These are phyloP conservation scores for Ganaspis brasiliensis DNA, from an alignment of 2,888 invertebrate species.

Conservation along the genomic window DNA sequence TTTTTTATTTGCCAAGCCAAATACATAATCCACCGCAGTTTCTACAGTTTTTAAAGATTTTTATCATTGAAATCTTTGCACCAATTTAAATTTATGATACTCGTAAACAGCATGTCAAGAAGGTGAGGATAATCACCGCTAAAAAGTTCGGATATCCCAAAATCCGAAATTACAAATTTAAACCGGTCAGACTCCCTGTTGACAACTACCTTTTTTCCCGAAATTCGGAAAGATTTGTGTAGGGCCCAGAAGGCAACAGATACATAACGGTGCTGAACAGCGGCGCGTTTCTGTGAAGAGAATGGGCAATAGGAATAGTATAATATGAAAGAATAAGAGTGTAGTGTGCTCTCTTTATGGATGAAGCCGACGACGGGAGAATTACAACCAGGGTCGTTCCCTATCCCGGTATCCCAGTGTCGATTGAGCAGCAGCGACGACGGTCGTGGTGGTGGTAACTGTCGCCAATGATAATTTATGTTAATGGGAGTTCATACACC, in stretches of 20 bases:
- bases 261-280: not conserved
- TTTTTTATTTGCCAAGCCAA: too few relatives aligned
- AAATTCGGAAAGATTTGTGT: not conserved
- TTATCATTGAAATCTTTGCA: too few relatives aligned
- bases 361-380: slow-evolving; percentile 57
- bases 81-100: too few relatives aligned
- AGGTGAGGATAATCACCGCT: too few relatives aligned
- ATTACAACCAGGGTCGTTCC: slow-evolving; percentile 61
- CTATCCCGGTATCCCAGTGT: slow-evolving; percentile 53
- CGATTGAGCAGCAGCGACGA: slow-evolving; percentile 48
- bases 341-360: slow-evolving; percentile 14
- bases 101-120: too few relatives aligned
- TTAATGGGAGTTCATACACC: slow-evolving; percentile 78
- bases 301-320: not conserved
- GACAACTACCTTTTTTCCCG: too few relatives aligned
- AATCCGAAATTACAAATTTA: too few relatives aligned
- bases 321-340: too few relatives aligned
- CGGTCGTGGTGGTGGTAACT: slow-evolving; percentile 78
- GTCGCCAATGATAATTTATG: slow-evolving; percentile 85
- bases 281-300: not conserved
- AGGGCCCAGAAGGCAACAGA: not conserved
- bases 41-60: too few relatives aligned
- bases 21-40: too few relatives aligned
- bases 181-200: too few relatives aligned
- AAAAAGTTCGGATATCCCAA: too few relatives aligned